Base-by-base conservation (phyloP, 2,888 invertebrate genomes). In the Dexiosoma caninum region DNA sequence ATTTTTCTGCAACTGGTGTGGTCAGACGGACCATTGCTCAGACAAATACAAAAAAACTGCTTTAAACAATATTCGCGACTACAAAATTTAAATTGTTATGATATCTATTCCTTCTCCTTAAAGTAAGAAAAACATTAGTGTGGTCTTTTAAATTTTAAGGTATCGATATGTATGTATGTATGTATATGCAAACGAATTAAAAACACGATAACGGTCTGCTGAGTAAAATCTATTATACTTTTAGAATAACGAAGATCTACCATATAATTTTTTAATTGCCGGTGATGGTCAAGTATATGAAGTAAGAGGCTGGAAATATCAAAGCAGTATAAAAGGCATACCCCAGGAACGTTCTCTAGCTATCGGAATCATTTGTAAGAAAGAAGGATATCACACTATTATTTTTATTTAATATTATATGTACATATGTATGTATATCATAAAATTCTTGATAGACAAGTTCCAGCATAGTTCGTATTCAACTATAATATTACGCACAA, bases 191-290 rank as follows among this genome's bases (percentile, higher is more conserved):
- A n/a, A n/a, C n/a, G n/a, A n/a, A n/a, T n/a, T n/a, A n/a, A n/a
- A n/a, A n/a, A n/a, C n/a, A n/a, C n/a, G n/a, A n/a, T n/a, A n/a
- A n/a, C n/a, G n/a, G n/a, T n/a, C n/a, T n/a, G n/a, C n/a, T n/a
- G n/a, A n/a, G n/a, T n/a, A n/a, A n/a, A n/a, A n/a, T n/a, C n/a
- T n/a, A n/a, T n/a, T n/a, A n/a, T 23, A 23, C 10, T 21, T 55
- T 30, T 16, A 69, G 67, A 21, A 32, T 21, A 55, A 62, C 8
- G 16, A 12, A 23, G 88, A 89, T 70, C 80, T 90, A 5, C 91
- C 90, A 0, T 92, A 91, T 83, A 92, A 92, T 84, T 92, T 92
- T 77, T 84, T 92, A 59, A 87, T 92, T 60, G 91, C 91, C 0
- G 89, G 91, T 0, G 89, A 91, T 81, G 92, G 92, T 0, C 88